A percentile compares a stretch with the other conserved stretches of the same genome.
phyloP scores from a whole-genome alignment of 2,888 invertebrate genomes.

The Platycnemis pennipes region DNA sequence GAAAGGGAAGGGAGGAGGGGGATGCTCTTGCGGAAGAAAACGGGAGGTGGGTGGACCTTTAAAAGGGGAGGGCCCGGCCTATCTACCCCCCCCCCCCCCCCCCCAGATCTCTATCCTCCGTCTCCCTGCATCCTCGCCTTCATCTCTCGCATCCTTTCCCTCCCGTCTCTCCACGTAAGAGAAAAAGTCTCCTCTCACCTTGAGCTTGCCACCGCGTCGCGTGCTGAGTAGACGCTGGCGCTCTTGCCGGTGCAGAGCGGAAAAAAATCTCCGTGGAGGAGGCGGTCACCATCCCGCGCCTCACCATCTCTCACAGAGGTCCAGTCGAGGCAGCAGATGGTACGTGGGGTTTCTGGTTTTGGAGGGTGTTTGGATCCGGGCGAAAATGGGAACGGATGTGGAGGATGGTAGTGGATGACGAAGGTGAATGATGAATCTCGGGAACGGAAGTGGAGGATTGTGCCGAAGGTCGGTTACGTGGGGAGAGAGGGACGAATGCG shows the following conservation, averaged over 20 bases:
- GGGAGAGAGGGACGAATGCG: too few species aligned
- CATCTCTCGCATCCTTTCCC: not conserved
- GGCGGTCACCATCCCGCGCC: not conserved
- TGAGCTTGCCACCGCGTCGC: slow-evolving; percentile 11
- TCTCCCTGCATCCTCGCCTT: not conserved
- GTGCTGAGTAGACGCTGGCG: slow-evolving; percentile 30
- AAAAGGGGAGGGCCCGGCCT: not conserved
- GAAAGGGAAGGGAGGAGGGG: not conserved
- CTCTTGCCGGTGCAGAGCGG: not conserved
- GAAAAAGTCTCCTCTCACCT: not conserved
- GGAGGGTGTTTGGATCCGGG: too few species aligned
- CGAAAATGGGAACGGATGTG: not conserved
- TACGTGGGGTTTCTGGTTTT: not conserved
- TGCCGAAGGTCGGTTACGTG: too few species aligned
- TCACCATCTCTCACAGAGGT: not conserved
- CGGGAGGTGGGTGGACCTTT: slow-evolving; percentile 7
- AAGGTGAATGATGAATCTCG: too few species aligned
- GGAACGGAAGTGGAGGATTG: not conserved
- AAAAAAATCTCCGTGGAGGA: not conserved
- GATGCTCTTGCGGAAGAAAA: not conserved
- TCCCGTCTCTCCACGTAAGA: not conserved
- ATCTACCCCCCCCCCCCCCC: not conserved
- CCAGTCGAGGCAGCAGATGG: not conserved
- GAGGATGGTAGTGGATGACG: not conserved
- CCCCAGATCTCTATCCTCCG: not conserved